Base-by-base conservation (phyloP, 2,888 invertebrate species). In the Smittia aterrima region DNA sequence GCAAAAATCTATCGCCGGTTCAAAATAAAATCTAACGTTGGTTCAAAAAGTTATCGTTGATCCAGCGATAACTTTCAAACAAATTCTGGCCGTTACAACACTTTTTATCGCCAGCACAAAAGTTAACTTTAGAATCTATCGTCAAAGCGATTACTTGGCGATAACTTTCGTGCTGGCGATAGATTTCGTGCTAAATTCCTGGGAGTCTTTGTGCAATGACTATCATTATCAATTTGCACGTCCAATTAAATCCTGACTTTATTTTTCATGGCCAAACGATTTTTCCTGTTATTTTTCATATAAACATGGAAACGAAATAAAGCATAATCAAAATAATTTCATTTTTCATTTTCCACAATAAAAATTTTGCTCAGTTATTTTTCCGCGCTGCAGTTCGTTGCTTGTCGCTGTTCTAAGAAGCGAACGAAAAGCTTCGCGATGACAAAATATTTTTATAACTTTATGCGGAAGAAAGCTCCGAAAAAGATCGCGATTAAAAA, bases 391-490 rank as follows among this genome's bases (percentile, higher is more conserved):
- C 53, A 47, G 6, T 11, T 4, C n/a, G 53, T 38, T 38, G 38
- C 38, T 38, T 38, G n/a, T n/a, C n/a, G n/a, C n/a, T n/a, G n/a
- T n/a, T n/a, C n/a, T n/a, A n/a, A n/a, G n/a, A n/a, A n/a, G n/a
- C n/a, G n/a, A n/a, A n/a, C n/a, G n/a, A n/a, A n/a, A n/a, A n/a
- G n/a, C n/a, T n/a, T n/a, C n/a, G n/a, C 16, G 16, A 72, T 72
- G 72, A 40, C 72, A n/a, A 54, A 54, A 62, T 41, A 72, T 40
- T 72, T 72, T 64, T 72, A 54, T 20, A 58, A 32, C 20, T 22
- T 64, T 0, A 20, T 62, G 40, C 3, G 62, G 25, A 72, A 72
- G 22, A 62, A 40, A 25, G 3, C 9, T 16, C 38, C 47, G 1
- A 58, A 62, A 24, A 62, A 40, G n/a, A 20, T 64, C 38, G 22